Evolutionary conservation across 2,113 vertebrate species (phyloP).

Genomic region (Pelmatolapia mariae): DNA sequence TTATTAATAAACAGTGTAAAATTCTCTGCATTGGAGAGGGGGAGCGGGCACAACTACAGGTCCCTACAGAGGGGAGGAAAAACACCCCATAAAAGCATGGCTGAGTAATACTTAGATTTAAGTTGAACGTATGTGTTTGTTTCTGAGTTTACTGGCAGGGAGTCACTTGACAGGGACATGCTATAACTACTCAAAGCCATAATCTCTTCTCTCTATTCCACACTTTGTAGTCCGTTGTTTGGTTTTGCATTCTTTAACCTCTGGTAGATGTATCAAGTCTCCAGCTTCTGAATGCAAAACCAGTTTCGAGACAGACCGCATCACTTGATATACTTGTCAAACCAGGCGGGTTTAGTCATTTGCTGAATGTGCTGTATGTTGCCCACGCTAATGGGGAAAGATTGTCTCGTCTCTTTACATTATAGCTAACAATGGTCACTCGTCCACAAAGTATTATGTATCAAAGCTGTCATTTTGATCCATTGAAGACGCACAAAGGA

Average conservation of each 20-base stretch:
- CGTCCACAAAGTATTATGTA: slow-evolving; percentile 8
- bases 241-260: slow-evolving; percentile 21
- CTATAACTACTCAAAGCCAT: slow-evolving; percentile 69
- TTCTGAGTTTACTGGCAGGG: slow-evolving; percentile 43
- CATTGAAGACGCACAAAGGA: slow-evolving; percentile 28
- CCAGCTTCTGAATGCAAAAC: neutral
- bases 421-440: slow-evolving; percentile 35
- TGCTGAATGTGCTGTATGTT: neutral
- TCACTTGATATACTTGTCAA: neutral
- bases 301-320: slow-evolving; percentile 4
- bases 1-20: neutral
- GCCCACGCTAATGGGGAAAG: neutral
- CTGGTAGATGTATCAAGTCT: neutral
- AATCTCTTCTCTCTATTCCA: slow-evolving; percentile 60
- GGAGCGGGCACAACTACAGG: neutral
- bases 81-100: neutral
- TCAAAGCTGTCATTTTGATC: slow-evolving; percentile 27
- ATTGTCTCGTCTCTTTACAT: slow-evolving; percentile 37
- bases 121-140: neutral
- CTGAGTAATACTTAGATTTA: neutral
- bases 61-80: neutral
- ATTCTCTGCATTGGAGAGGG: neutral
- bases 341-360: neutral
- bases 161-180: slow-evolving; percentile 53
- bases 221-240: slow-evolving; percentile 31